A percentile compares a stretch with the other conserved stretches of the same genome.
Evolutionary conservation across 2,797 vertebrate genomes (phyloP).

Genomic region (Scleropages formosus): DNA sequence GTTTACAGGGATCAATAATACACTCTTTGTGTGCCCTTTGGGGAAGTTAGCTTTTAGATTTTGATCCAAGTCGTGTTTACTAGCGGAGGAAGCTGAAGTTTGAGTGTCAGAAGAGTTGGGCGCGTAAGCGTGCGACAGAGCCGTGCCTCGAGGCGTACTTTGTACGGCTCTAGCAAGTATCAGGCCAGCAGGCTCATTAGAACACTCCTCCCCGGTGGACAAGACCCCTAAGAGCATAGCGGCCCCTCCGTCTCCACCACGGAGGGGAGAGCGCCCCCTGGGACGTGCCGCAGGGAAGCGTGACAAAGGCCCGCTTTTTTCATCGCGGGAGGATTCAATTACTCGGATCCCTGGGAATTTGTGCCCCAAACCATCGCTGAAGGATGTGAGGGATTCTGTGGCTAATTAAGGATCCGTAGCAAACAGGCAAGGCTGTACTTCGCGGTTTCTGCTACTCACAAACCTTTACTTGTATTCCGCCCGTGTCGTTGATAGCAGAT

Average conservation of each 20-base stretch:
- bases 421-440: background rate
- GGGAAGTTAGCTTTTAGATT: background rate
- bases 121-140: background rate
- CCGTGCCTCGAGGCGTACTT: background rate
- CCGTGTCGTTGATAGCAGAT: background rate
- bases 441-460: background rate
- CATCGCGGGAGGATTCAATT: background rate
- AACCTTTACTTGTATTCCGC: background rate
- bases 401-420: background rate
- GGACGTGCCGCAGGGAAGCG: background rate
- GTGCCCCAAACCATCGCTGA: background rate
- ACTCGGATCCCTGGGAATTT: background rate
- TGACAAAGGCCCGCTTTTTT: background rate
- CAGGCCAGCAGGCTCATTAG: slow-evolving; percentile 9
- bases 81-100: background rate
- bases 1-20: no score
- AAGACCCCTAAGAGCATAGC: no score
- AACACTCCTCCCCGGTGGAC: background rate
- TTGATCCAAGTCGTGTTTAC: slow-evolving; percentile 1
- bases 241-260: background rate
- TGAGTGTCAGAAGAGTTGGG: background rate
- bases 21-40: background rate
- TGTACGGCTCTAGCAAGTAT: background rate
- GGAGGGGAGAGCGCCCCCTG: background rate
- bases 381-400: background rate